phyloP scores from a whole-genome alignment of 2,888 invertebrate genomes.

The Agrypnus murinus region DNA sequence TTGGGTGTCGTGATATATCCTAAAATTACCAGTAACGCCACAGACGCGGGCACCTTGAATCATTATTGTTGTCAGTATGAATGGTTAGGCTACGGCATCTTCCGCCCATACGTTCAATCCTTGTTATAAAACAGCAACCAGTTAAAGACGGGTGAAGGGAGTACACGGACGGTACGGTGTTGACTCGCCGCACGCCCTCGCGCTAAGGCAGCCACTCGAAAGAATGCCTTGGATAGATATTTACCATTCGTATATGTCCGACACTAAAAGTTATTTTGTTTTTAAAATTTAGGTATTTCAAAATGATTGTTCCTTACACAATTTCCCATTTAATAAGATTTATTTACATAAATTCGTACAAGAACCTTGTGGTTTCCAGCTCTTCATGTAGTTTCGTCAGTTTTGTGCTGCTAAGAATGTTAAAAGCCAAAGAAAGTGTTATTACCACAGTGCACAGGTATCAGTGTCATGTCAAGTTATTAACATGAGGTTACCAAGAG shows the following conservation, averaged over 20 bases:
- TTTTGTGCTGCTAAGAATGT: too few species aligned
- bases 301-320: too few species aligned
- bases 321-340: too few species aligned
- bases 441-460: too few species aligned
- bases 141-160: constrained; percentile 48
- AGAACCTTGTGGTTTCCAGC: too few species aligned
- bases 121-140: constrained; percentile 61
- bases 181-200: constrained; percentile 67
- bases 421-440: too few species aligned
- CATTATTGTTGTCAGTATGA: constrained; percentile 40
- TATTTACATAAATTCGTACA: too few species aligned
- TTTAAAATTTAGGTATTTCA: too few species aligned
- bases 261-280: neutral
- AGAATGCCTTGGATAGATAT: constrained; percentile 25
- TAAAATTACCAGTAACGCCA: constrained; percentile 19
- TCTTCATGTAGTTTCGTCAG: too few species aligned
- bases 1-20: neutral
- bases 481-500: too few species aligned
- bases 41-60: constrained; percentile 39
- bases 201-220: constrained; percentile 62
- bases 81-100: constrained; percentile 58
- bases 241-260: constrained; percentile 32
- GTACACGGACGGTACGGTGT: constrained; percentile 63
- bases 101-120: constrained; percentile 68
- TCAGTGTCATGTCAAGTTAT: too few species aligned